Evolutionary conservation across 1,140 invertebrate species (phyloP).

Genomic region (Brachystomella parvula): DNA sequence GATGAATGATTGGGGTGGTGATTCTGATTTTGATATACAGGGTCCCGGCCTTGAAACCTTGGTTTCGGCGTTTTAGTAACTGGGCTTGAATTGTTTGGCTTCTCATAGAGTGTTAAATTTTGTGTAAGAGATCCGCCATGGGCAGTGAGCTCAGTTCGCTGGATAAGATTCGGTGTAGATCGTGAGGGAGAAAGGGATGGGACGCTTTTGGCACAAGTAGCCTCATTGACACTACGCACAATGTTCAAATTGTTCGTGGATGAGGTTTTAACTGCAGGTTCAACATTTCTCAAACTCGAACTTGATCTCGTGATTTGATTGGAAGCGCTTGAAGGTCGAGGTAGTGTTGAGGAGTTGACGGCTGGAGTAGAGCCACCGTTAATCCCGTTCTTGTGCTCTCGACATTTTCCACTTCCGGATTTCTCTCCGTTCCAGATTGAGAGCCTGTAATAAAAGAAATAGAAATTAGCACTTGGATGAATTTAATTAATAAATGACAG

Average conservation of each 20-base stretch:
- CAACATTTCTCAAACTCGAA: no score
- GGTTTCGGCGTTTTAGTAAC: not conserved
- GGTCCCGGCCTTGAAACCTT: not conserved
- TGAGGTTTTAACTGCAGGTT: not conserved
- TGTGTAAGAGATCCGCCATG: no score
- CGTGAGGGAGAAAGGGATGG: not conserved
- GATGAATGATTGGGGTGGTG: no score
- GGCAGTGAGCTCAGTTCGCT: no score
- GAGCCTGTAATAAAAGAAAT: no score
- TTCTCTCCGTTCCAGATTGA: no score
- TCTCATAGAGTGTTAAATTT: no score
- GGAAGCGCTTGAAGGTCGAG: not conserved
- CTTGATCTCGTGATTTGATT: not conserved
- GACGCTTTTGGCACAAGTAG: not conserved
- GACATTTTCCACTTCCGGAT: no score
- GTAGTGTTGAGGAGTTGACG: not conserved
- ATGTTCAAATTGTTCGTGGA: not conserved
- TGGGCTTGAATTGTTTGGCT: not conserved
- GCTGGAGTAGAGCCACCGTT: not conserved
- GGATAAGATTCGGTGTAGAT: no score
- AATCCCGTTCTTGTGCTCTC: no score
- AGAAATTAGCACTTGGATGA: no score
- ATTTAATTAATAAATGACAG: no score
- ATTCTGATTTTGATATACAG: not conserved
- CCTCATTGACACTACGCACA: not conserved